phyloP scores from a whole-genome alignment of 2,797 vertebrate species.

The Aeoliscus strigatus region DNA sequence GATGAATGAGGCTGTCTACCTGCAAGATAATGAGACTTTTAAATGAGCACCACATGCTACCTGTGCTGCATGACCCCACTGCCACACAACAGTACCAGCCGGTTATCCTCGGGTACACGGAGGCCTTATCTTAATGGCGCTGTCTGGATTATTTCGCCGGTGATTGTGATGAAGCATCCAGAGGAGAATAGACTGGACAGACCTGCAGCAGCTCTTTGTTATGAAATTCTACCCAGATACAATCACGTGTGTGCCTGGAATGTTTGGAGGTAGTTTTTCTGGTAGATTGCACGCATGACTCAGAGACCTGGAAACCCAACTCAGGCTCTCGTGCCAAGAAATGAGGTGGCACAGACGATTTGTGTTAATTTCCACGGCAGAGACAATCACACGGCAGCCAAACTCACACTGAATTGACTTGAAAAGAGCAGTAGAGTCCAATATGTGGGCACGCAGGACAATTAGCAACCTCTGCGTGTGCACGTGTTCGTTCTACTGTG shows the following conservation, averaged over 20 bases:
- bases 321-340: constrained; percentile 24
- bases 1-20: constrained; percentile 29
- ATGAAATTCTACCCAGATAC: constrained; percentile 12
- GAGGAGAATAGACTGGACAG: constrained; percentile 18
- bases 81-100: constrained; percentile 51
- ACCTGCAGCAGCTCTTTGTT: constrained; percentile 20
- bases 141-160: constrained; percentile 56
- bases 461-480: constrained; percentile 33
- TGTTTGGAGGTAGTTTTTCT: too few relatives aligned
- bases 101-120: constrained; percentile 50
- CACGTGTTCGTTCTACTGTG: constrained; percentile 8
- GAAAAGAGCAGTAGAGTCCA: constrained; percentile 24
- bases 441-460: constrained; percentile 25
- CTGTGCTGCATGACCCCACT: constrained; percentile 36
- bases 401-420: constrained; percentile 20
- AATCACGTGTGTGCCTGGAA: constrained; percentile 25
- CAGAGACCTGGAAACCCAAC: constrained; percentile 26
- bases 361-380: constrained; percentile 39
- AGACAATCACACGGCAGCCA: constrained; percentile 16
- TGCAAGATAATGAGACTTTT: constrained; percentile 51
- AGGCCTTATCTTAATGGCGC: constrained; percentile 63
- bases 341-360: constrained; percentile 40
- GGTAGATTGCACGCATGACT: constrained; percentile 23
- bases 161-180: constrained; percentile 28
- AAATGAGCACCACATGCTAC: constrained; percentile 41